These are phyloP conservation scores for Allolobophora icterica DNA, from an alignment of 2,888 invertebrate species.

Conservation along the genomic window DNA sequence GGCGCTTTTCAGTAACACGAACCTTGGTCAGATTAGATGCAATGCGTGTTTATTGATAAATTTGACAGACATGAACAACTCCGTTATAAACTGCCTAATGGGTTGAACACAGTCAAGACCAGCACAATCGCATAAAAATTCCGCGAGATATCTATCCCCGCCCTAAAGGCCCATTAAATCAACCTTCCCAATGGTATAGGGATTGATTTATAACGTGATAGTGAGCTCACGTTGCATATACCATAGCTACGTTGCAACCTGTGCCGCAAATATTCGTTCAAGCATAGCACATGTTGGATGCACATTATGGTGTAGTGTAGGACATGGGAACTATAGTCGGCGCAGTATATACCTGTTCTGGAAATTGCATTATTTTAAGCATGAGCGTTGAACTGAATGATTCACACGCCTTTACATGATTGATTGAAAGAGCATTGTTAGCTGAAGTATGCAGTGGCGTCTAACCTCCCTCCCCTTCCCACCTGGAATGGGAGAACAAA, in stretches of 20 bases:
- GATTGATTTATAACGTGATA: not conserved
- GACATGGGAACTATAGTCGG: no score
- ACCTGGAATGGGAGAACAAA: no score
- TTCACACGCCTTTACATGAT: no score
- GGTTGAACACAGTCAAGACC: not conserved
- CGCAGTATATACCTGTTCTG: no score
- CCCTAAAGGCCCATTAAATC: not conserved
- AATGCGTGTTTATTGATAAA: not conserved
- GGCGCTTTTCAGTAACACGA: not conserved
- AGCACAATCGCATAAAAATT: not conserved
- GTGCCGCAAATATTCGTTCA: not conserved
- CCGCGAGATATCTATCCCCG: not conserved
- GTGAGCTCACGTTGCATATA: no score
- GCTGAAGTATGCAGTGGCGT: no score
- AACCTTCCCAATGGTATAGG: not conserved
- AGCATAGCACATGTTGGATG: not conserved
- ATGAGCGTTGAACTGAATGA: no score
- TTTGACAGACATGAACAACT: not conserved
- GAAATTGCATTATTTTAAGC: no score
- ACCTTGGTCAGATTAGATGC: not conserved
- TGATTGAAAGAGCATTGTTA: no score
- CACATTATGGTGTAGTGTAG: no score
- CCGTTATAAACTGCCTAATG: not conserved
- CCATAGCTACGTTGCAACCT: no score
- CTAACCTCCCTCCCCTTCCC: no score